These are phyloP conservation scores for Synanthedon vespiformis DNA, from an alignment of 2,888 invertebrate species.

Conservation along the genomic window DNA sequence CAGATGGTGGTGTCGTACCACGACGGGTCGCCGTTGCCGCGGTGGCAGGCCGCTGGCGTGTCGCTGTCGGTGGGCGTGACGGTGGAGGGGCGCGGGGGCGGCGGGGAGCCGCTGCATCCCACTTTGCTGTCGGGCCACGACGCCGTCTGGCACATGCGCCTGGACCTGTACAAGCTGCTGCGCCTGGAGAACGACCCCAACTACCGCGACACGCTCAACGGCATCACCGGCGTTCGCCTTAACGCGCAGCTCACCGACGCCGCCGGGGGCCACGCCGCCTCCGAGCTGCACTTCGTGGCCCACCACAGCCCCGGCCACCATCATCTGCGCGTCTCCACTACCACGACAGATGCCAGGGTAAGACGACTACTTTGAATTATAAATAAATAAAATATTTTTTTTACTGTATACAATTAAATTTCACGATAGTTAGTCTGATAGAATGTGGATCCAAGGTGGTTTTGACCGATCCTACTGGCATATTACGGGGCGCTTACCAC, in stretches of 20 bases:
- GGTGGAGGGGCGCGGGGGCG: constrained; percentile 73
- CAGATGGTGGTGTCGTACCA: constrained; percentile 90
- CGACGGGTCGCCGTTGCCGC: constrained; percentile 85
- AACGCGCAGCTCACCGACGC: constrained; percentile 78
- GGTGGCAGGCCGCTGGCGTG: constrained; percentile 73
- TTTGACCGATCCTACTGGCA: no score
- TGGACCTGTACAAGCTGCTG: constrained; percentile 77
- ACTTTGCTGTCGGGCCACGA: constrained; percentile 74
- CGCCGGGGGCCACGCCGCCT: constrained; percentile 73
- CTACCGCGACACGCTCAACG: constrained; percentile 73
- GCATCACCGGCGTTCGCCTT: constrained; percentile 76
- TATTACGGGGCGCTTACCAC: no score
- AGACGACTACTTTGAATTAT: not conserved
- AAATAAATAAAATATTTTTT: not conserved
- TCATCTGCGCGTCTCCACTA: constrained; percentile 88
- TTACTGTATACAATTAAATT: not conserved
- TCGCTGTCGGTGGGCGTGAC: constrained; percentile 75
- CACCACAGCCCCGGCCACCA: constrained; percentile 87
- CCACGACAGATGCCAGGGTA: constrained; percentile 83
- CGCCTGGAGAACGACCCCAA: constrained; percentile 70
- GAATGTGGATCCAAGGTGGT: no score
- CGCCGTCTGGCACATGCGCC: constrained; percentile 86
- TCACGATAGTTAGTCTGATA: no score
- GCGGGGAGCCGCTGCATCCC: constrained; percentile 71
- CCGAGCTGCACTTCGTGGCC: constrained; percentile 78